Base-by-base conservation (phyloP, 37 sponge, comb jelly and placozoan genomes). In the Oopsacas minuta region DNA sequence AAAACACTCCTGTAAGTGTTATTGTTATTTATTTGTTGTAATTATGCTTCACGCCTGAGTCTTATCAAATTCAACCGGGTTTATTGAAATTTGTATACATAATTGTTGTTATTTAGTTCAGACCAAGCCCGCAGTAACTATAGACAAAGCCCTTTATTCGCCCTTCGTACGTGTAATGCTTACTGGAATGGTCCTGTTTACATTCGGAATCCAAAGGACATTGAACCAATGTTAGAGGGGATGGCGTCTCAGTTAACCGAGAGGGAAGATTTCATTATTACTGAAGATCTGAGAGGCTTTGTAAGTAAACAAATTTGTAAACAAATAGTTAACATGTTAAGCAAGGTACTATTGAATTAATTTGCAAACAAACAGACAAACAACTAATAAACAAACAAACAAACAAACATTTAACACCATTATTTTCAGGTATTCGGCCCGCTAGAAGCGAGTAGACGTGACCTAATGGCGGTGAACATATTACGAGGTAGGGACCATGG, bases 401-500 rank as follows among this genome's bases (percentile, higher is more conserved):
- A n/a, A n/a, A n/a, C n/a, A n/a, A n/a, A n/a, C n/a, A n/a, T n/a
- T n/a, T n/a, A n/a, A n/a, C n/a, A n/a, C n/a, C n/a, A n/a, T n/a
- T n/a, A n/a, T 61, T 61, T 36, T 0, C 53, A 88, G 82, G 95
- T 92, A 36, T 97, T 91, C 83, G 97, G 97, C 34, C 92, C 93
- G 0, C 86, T 94, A 81, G 93, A 97, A 39, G 91, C 84, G 88
- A 87, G 86, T n/a, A 87, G 97, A 34, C 90, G 97, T 52, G 97
- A 97, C 39, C 86, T 92, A 81, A 92, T 97, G 93, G 97, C 97
- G 36, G 81, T 92, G 51, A 94, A 94, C 83, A 87, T 97, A 61
- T 93, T 94, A 86, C 85, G 97, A 85, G 97, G 91, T 12, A 82
- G 97, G 37, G 97, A 97, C 82, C 93, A 94, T 52, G 97, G 97